Evolutionary conservation across 2,797 vertebrate genomes (phyloP).

Genomic region (Cossypha caffra): DNA sequence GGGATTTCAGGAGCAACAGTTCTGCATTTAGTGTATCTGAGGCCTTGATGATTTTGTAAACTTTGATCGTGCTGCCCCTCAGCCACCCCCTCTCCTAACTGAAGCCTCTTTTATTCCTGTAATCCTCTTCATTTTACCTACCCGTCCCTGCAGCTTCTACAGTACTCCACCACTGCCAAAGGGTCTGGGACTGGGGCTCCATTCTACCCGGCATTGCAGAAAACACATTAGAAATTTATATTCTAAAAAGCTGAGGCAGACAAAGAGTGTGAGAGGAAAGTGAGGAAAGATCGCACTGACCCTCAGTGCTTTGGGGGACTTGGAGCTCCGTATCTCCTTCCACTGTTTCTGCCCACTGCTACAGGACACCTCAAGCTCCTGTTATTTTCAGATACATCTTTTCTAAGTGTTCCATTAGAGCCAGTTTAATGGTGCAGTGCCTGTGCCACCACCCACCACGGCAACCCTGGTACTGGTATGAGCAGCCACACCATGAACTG

Average conservation of each 20-base stretch:
- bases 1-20: slow-evolving; percentile 7
- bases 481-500: not conserved
- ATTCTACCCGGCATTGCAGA: not conserved
- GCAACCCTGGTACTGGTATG: not conserved
- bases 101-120: not conserved
- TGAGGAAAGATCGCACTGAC: fast-evolving
- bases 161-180: not conserved
- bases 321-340: not conserved
- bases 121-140: not conserved
- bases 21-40: not conserved
- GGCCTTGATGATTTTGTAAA: not conserved
- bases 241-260: not conserved
- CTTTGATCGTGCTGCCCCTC: not conserved
- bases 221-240: not conserved
- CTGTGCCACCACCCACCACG: not conserved
- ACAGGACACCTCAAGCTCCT: not conserved
- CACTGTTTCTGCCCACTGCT: not conserved
- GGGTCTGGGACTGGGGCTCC: not conserved
- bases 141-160: not conserved
- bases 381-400: not conserved
- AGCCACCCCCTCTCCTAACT: not conserved
- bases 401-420: not conserved
- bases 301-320: not conserved
- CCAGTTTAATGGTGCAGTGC: not conserved
- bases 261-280: not conserved